These are phyloP conservation scores for Adrianichthys oophorus DNA, from an alignment of 2,797 vertebrate genomes.

Conservation along the genomic window DNA sequence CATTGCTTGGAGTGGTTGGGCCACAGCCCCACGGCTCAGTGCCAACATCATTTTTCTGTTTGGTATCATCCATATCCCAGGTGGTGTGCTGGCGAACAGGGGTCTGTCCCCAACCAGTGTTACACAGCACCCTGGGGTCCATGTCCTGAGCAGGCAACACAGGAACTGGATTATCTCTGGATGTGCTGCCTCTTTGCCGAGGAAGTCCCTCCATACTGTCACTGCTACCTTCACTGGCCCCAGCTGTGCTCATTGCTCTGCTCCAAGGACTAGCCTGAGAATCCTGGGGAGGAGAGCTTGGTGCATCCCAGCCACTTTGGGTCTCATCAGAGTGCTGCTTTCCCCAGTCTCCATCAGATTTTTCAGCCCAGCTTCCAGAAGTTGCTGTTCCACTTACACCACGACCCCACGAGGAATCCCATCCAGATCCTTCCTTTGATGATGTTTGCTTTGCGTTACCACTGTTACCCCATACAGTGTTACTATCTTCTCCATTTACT, in stretches of 20 bases:
- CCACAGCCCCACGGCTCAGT: slow-evolving; percentile 84
- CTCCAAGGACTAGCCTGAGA: slow-evolving; percentile 82
- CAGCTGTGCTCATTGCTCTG: slow-evolving; percentile 84
- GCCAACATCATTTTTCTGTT: slow-evolving; percentile 86
- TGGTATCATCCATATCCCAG: slow-evolving; percentile 90
- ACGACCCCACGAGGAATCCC: slow-evolving; percentile 88
- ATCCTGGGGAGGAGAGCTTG: slow-evolving; percentile 75
- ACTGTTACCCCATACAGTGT: slow-evolving; percentile 86
- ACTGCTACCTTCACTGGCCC: slow-evolving; percentile 86
- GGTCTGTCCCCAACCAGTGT: slow-evolving; percentile 98
- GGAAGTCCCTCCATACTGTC: slow-evolving; percentile 81
- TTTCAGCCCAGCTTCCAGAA: slow-evolving; percentile 86
- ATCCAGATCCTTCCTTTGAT: slow-evolving; percentile 87
- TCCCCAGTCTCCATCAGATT: slow-evolving; percentile 84
- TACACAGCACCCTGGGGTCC: slow-evolving; percentile 96
- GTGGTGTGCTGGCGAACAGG: slow-evolving; percentile 97
- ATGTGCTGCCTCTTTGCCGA: slow-evolving; percentile 72
- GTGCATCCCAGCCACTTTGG: slow-evolving; percentile 77
- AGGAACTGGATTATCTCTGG: slow-evolving; percentile 86
- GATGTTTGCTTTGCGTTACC: slow-evolving; percentile 85
- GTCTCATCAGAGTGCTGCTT: slow-evolving; percentile 78
- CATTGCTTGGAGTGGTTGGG: slow-evolving; percentile 69
- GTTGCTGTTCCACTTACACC: slow-evolving; percentile 79
- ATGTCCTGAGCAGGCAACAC: slow-evolving; percentile 87
- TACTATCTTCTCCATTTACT: slow-evolving; percentile 88